Percentiles rank a stretch among this genome's conserved stretches.
These are phyloP conservation scores for Trachops cirrhosus DNA, from an alignment of 2,797 vertebrate species.

Conservation along the genomic window DNA sequence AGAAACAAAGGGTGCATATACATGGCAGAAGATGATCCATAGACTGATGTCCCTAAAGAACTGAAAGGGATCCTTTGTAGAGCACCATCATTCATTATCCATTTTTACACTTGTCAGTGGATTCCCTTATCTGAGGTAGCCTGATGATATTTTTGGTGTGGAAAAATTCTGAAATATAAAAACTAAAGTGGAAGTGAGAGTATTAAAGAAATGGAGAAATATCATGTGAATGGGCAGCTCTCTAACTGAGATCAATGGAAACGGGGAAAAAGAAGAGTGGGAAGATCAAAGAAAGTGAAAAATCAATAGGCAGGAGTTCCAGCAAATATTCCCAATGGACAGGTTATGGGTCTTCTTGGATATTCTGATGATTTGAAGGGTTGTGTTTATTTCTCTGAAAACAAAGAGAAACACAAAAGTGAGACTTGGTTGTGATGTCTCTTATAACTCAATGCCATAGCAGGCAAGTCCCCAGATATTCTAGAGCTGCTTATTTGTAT, in stretches of 20 bases:
- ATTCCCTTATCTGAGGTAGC: not conserved
- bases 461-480: not conserved
- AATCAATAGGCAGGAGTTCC: not conserved
- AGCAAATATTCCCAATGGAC: not conserved
- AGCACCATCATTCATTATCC: not conserved
- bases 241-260: not conserved
- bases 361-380: not conserved
- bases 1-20: not conserved
- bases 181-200: not conserved
- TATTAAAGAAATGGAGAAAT: not conserved
- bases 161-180: not conserved
- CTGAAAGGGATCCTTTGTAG: not conserved
- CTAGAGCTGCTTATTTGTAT: conserved; percentile 46
- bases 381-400: conserved; percentile 19
- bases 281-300: not conserved
- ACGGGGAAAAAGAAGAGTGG: not conserved
- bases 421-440: not conserved
- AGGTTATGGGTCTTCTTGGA: not conserved
- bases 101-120: not conserved
- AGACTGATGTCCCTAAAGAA: not conserved
- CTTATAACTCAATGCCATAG: not conserved
- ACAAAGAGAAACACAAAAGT: not conserved
- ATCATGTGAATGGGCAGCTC: not conserved
- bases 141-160: not conserved
- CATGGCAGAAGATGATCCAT: not conserved